Conservation (phyloP, 92 coral and sea anemone species). For the Micromussa lordhowensis region DNA sequence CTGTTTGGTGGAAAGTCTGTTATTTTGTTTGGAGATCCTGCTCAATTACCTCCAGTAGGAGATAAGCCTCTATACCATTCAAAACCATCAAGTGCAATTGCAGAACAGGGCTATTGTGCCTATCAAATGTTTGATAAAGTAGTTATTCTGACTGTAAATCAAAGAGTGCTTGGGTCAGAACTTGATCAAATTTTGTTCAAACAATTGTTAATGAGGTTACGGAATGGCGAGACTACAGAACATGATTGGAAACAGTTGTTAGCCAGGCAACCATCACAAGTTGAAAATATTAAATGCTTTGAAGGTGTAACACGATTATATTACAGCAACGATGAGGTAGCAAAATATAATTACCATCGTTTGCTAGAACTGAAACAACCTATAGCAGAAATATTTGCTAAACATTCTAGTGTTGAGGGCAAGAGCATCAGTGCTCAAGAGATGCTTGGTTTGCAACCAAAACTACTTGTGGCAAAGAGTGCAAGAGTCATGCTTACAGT, state of each 20-base stretch:
- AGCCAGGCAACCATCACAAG: conserved; percentile 56
- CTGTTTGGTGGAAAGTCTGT: conserved; percentile 54
- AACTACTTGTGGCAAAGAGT: conserved; percentile 52
- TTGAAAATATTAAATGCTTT: conserved; percentile 34
- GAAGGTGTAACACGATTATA: conserved; percentile 43
- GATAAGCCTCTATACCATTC: conserved; percentile 65
- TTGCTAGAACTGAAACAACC: conserved; percentile 46
- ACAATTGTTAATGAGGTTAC: conserved; percentile 42
- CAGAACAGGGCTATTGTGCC: conserved; percentile 59
- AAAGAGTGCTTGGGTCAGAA: conserved; percentile 65
- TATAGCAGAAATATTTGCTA: conserved; percentile 66
- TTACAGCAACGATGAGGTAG: conserved; percentile 74
- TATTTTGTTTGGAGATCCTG: conserved; percentile 60
- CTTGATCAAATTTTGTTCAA: conserved; percentile 51
- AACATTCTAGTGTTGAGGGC: conserved; percentile 50
- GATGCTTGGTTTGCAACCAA: conserved; percentile 65
- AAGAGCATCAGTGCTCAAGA: conserved; percentile 62
- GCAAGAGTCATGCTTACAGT: conserved; percentile 59
- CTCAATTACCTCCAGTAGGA: conserved; percentile 60
- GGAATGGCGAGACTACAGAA: conserved; percentile 34
- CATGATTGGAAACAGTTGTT: conserved; percentile 67
- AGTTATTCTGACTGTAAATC: conserved; percentile 58
- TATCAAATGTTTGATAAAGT: conserved; percentile 69
- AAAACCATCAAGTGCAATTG: conserved; percentile 45
- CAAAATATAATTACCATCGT: conserved; percentile 43